Conservation (phyloP, 2,888 invertebrate species). For the Drosophila demipolita region DNA sequence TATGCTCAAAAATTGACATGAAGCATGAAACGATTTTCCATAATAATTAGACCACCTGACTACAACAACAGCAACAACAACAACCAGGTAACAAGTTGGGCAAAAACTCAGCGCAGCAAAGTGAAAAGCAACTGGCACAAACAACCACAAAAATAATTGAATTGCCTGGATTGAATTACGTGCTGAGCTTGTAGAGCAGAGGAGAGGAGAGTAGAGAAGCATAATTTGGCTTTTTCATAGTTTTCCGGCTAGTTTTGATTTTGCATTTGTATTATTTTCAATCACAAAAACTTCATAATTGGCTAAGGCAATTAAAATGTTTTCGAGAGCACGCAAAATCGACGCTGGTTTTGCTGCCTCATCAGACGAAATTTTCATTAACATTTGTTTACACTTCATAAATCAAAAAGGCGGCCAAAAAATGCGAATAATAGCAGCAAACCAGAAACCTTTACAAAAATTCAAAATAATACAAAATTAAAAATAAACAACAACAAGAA, state of each 20-base stretch:
- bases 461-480: constrained; percentile 20
- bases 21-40: constrained; percentile 61
- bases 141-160: constrained; percentile 44
- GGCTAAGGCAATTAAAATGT: constrained; percentile 63
- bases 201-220: not conserved
- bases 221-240: constrained; percentile 25
- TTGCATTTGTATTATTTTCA: constrained; percentile 29
- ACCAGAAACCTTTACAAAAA: constrained; percentile 20
- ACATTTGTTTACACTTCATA: constrained; percentile 66
- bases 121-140: constrained; percentile 17
- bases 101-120: constrained; percentile 20
- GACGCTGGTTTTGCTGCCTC: not conserved
- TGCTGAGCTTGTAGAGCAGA: constrained; percentile 43
- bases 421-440: constrained; percentile 24
- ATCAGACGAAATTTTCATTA: constrained; percentile 44
- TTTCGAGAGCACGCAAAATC: constrained; percentile 17
- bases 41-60: constrained; percentile 68
- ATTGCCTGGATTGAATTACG: constrained; percentile 72
- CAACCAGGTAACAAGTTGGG: constrained; percentile 15
- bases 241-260: constrained; percentile 44
- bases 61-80: constrained; percentile 11
- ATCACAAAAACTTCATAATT: constrained; percentile 63
- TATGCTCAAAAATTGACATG: constrained; percentile 58
- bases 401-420: constrained; percentile 53
- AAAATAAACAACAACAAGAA: constrained; percentile 13